Base-by-base conservation (phyloP, 2,888 invertebrate genomes). In the Helleia helle region DNA sequence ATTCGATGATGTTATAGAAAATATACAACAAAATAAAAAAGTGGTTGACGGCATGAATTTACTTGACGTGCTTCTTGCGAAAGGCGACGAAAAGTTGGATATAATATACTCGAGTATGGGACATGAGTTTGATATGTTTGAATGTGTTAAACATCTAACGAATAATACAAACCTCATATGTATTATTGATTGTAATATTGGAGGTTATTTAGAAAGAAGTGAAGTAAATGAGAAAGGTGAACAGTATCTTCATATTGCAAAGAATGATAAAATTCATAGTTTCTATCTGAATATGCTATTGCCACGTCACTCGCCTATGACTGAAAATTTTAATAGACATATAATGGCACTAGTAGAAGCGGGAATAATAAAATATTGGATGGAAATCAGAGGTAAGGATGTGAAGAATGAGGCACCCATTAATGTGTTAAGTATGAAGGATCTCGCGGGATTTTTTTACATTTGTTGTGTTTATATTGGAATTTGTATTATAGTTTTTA, bases 221-320 rank as follows among this genome's bases (percentile, higher is more conserved):
- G 22, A 34, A 22, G 12, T 34, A 1, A 4, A 34, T 34, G 34
- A 18, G 4, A 12, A 18, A 12, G 22, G 18, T 11, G 34, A 18
- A 11, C 34, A 12, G 12, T 34, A 34, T 22, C 34, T 34, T 5
- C 34, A 34, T 8, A 18, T 34, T 12, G 34, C 34, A 2, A 34
- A 9, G 12, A 18, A 2, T 3, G 34, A 34, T 18, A 9, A 34
- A 34, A 17, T 34, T 34, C 18, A 34, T 8, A 18, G 22, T 3
- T 12, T 34, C 1, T 34, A 34, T 22, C 18, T 34, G 8, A 34
- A 18, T 12, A 34, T 34, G 22, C 7, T 34, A 11, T 11, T 34
- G 3, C 11, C 15, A 12, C 17, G 18, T 12, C 12, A 34, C 8
- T 34, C 34, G 22, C 34, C 34, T n/a, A 17, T 34, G 7, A 22